These are phyloP conservation scores for Apostichopus californicus DNA, from an alignment of 35 echinoderm and acorn worm species.

Conservation along the genomic window DNA sequence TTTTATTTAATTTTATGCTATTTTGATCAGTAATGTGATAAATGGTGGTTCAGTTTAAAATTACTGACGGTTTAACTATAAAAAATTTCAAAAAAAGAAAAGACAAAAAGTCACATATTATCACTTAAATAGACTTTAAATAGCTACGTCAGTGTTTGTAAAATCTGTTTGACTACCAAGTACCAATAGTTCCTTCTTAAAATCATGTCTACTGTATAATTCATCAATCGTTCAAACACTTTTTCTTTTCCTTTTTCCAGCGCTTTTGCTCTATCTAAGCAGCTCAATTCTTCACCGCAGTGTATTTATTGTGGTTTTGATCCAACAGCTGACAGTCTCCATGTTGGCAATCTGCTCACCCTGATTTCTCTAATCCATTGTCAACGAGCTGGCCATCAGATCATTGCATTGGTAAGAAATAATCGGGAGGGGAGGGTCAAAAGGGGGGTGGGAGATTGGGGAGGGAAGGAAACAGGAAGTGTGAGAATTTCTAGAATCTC, in stretches of 20 bases:
- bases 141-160: no score
- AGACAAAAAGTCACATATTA: no score
- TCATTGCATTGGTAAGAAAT: conserved; percentile 83
- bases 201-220: neutral
- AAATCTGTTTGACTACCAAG: no score
- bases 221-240: neutral
- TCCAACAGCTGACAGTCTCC: conserved; percentile 91
- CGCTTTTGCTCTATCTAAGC: conserved; percentile 61
- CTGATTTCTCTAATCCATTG: conserved; percentile 82
- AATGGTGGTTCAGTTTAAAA: neutral
- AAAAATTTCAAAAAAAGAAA: no score
- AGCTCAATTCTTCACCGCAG: conserved; percentile 74
- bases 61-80: no score
- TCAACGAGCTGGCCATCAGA: conserved; percentile 89
- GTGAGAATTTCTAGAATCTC: no score
- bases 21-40: no score
- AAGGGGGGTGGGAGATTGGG: no score
- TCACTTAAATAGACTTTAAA: no score
- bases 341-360: conserved; percentile 90
- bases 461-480: no score
- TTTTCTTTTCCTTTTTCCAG: neutral
- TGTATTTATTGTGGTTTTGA: conserved; percentile 94
- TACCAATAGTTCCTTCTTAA: neutral
- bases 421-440: neutral
- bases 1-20: no score